Conservation (phyloP, 92 coral and sea anemone species). For the Heteractis magnifica region DNA sequence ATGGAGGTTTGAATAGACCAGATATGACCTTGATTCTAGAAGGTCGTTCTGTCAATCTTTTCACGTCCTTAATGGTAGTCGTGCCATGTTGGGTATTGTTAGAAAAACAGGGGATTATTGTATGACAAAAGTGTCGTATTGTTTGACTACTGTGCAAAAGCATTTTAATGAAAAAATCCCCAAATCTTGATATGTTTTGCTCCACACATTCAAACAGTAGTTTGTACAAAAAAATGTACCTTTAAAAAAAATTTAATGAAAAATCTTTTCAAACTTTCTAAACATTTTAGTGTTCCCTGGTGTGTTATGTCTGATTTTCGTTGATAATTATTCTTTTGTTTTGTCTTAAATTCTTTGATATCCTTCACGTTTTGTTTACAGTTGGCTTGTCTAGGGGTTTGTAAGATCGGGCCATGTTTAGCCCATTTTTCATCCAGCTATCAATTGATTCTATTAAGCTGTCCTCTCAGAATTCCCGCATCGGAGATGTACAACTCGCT, state of each 20-base stretch:
- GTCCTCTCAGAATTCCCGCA: background rate
- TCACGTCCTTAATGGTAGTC: background rate
- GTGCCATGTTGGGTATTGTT: background rate
- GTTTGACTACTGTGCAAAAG: background rate
- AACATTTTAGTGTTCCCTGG: background rate
- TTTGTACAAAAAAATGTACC: background rate
- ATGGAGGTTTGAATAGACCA: background rate
- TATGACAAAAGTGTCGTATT: background rate
- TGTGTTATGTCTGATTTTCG: background rate
- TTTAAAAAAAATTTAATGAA: too few relatives aligned
- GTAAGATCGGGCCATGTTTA: background rate
- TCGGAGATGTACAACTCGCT: background rate
- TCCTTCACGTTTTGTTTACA: constrained; percentile 12
- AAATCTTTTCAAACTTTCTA: background rate
- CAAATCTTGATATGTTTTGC: background rate
- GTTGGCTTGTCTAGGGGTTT: constrained; percentile 1
- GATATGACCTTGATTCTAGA: background rate
- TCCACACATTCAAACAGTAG: background rate
- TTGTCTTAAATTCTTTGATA: background rate
- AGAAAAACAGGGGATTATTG: constrained; percentile 10
- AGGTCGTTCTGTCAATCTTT: constrained; percentile 7
- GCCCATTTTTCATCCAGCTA: background rate
- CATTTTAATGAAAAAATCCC: background rate
- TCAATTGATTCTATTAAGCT: background rate
- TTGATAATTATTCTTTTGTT: constrained; percentile 17